These are phyloP conservation scores for Mya arenaria DNA, from an alignment of 1,140 invertebrate species.

Conservation along the genomic window DNA sequence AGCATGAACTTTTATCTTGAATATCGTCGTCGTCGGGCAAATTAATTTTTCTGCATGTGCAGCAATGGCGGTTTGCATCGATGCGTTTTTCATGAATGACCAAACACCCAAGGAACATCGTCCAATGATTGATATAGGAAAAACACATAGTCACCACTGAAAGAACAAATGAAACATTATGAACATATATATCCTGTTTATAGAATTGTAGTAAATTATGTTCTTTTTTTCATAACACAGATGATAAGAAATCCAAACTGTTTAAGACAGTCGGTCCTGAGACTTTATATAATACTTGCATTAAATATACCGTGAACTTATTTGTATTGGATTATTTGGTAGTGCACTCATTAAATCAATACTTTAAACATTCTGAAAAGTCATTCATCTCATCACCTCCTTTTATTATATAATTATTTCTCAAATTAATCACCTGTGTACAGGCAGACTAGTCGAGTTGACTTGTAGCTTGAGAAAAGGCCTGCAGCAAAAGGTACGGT, in stretches of 20 bases:
- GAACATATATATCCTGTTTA: background rate
- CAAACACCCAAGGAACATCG: slow-evolving; percentile 26
- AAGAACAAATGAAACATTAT: background rate
- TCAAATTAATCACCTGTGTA: background rate
- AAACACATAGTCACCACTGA: slow-evolving; percentile 42
- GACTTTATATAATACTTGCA: background rate
- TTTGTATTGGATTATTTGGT: background rate
- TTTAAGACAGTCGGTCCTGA: background rate
- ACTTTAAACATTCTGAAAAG: too few species aligned
- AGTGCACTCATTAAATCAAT: background rate
- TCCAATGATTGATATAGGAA: slow-evolving; percentile 26
- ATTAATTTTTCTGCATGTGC: slow-evolving; percentile 16
- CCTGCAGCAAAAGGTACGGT: background rate
- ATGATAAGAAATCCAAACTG: too few species aligned
- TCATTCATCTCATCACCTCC: too few species aligned
- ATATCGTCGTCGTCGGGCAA: slow-evolving; percentile 2
- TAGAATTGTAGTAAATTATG: background rate
- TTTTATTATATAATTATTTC: too few species aligned
- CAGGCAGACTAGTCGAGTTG: background rate
- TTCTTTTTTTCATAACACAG: too few species aligned
- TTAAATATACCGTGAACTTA: background rate
- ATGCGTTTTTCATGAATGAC: slow-evolving; percentile 42
- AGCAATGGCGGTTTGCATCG: slow-evolving; percentile 18
- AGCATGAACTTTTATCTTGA: slow-evolving; percentile 19
- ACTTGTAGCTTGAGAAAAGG: background rate